A percentile compares a stretch with the other conserved stretches of the same genome.
These are phyloP conservation scores for Torymus texanus DNA, from an alignment of 2,888 invertebrate species.

Conservation along the genomic window DNA sequence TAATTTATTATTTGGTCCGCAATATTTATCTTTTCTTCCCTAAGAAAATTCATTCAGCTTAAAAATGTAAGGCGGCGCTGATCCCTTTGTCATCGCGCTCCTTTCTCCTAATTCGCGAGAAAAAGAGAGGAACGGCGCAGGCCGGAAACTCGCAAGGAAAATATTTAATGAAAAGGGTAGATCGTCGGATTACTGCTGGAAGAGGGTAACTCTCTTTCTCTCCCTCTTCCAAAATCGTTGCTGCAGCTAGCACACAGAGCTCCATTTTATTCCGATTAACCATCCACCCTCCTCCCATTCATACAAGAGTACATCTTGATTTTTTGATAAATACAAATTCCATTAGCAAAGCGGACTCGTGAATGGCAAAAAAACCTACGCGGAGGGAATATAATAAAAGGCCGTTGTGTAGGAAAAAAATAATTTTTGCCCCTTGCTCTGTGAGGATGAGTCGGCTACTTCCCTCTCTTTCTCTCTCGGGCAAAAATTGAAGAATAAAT, in stretches of 20 bases:
- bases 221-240: not conserved
- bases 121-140: not conserved
- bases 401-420: not conserved
- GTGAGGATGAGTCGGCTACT: no score
- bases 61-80: not conserved
- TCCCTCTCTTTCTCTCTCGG: no score
- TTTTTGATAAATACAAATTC: conserved; percentile 39
- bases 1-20: not conserved
- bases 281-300: not conserved
- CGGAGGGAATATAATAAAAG: not conserved
- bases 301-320: not conserved
- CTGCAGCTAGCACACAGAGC: not conserved
- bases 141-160: not conserved
- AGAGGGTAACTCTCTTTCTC: not conserved
- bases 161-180: conserved; percentile 43
- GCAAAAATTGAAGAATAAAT: conserved; percentile 37
- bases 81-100: conserved; percentile 25
- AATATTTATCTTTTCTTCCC: not conserved
- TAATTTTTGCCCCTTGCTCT: conserved; percentile 4
- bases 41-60: not conserved
- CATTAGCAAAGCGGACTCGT: conserved; percentile 5
- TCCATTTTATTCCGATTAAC: conserved; percentile 37
- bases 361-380: no score
- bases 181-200: not conserved
- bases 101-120: not conserved